Base-by-base conservation (phyloP, 2,113 vertebrate genomes). In the Salvelinus fontinalis region DNA sequence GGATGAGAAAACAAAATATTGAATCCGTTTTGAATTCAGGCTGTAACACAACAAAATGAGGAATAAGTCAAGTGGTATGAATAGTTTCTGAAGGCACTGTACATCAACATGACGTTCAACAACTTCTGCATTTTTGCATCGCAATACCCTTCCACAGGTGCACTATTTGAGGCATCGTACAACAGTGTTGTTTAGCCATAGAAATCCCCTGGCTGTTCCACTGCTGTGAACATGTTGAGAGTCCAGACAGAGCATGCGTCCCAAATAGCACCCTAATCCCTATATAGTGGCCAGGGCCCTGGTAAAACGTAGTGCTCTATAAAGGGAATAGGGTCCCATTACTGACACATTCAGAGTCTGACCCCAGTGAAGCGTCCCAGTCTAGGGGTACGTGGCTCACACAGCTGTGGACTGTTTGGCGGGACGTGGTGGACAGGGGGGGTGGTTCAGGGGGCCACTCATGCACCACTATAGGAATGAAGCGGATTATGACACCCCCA, bases 401-500 rank as follows among this genome's bases (percentile, higher is more conserved):
- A 2, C 5, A 62, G n/a, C 59, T n/a, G 18, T 62, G 59, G 18
- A 62, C 51, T 54, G 51, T 54, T 54, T 18, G 12, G 51, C 51
- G 16, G 51, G 16, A 18, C 51, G 16, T 4, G 51, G 4, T 54
- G 14, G 14, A 54, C 49, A 54, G 51, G 16, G 14, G 14, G 51
- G 13, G 5, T 44, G 51, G 14, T 54, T 24, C 59, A 62, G 75
- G 39, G 51, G 29, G 48, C 12, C 18, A n/a, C 66, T 73, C 39
- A 71, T 73, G 22, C 11, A 75, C 86, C 81, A 71, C 49, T 81
- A 88, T 85, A 44, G 62, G 18, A 67, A 22, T 57, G 73, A 69
- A 74, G 75, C 76, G 68, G 80, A 80, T 85, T 81, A 77, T 81
- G 76, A 71, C 12, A 65, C 82, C 81, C 80, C 54, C 75, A 88